Percentiles rank a stretch among this genome's conserved stretches.
These are phyloP conservation scores for Thelaira solivaga DNA, from an alignment of 2,888 invertebrate genomes.

Conservation along the genomic window DNA sequence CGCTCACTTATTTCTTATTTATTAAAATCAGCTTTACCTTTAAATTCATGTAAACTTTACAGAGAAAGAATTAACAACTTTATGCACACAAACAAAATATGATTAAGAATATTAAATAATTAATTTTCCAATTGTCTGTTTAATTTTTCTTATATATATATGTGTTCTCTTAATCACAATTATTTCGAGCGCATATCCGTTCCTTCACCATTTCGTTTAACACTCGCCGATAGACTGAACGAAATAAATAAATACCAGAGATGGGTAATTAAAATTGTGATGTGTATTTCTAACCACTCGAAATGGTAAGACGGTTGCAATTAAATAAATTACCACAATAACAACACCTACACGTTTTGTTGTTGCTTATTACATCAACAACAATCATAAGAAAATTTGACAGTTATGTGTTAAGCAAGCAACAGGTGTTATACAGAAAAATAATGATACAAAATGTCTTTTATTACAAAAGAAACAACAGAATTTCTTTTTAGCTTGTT, in stretches of 20 bases:
- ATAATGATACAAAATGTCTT: no score
- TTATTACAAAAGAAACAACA: no score
- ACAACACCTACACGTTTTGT: no score
- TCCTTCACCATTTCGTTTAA: constrained; percentile 26
- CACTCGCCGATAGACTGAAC: constrained; percentile 23
- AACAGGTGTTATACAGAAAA: no score
- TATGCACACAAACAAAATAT: background rate
- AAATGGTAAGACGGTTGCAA: no score
- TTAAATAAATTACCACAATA: no score
- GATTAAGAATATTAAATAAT: background rate
- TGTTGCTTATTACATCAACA: no score
- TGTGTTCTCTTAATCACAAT: background rate
- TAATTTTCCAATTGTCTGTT: background rate
- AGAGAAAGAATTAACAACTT: background rate
- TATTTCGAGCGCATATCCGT: background rate
- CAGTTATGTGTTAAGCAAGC: no score
- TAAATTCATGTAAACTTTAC: background rate
- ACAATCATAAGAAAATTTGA: no score
- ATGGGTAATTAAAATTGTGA: background rate
- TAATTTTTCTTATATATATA: no score
- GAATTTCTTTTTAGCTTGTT: no score
- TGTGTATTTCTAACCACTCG: background rate
- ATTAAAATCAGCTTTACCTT: background rate
- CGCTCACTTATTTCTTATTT: background rate
- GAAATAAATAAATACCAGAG: background rate